These are phyloP conservation scores for Caenorhabditis zanzibari DNA, from an alignment of 2,888 invertebrate species.

Conservation along the genomic window DNA sequence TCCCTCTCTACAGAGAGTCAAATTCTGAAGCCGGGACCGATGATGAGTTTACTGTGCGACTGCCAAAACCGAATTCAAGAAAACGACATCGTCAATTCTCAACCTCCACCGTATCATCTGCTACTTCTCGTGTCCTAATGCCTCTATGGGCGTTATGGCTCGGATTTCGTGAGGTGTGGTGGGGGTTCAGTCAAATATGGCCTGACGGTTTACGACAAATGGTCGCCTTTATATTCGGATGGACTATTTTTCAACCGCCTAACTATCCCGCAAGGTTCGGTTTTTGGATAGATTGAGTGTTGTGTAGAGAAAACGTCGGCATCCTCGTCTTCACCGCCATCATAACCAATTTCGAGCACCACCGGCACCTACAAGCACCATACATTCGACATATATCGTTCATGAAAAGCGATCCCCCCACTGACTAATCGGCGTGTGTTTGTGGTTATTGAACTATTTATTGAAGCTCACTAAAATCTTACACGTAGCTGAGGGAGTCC, in stretches of 20 bases:
- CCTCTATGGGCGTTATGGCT: constrained; percentile 47
- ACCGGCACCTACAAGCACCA: constrained; percentile 6
- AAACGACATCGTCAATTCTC: constrained; percentile 10
- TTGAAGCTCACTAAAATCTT: background rate
- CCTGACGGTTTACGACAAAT: constrained; percentile 42
- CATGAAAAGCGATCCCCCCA: constrained; percentile 24
- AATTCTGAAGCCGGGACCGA: constrained; percentile 16
- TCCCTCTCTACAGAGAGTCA: constrained; percentile 14
- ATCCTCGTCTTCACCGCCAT: constrained; percentile 38
- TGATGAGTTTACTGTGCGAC: constrained; percentile 12
- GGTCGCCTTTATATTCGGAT: constrained; percentile 57
- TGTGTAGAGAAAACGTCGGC: constrained; percentile 8
- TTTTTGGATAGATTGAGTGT: constrained; percentile 22
- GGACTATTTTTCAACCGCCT: constrained; percentile 62
- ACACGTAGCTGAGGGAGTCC: background rate
- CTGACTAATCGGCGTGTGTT: constrained; percentile 9
- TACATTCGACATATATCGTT: constrained; percentile 16
- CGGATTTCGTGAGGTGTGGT: constrained; percentile 41
- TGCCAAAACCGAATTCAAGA: constrained; percentile 15
- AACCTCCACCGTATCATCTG: constrained; percentile 33
- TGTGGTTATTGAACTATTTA: constrained; percentile 10
- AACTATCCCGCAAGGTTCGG: constrained; percentile 45
- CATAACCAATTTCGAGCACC: constrained; percentile 8
- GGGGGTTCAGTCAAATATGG: constrained; percentile 56
- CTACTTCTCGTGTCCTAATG: constrained; percentile 19